Conservation (phyloP, 1,140 invertebrate genomes). For the Tetramorium parvispinum region DNA sequence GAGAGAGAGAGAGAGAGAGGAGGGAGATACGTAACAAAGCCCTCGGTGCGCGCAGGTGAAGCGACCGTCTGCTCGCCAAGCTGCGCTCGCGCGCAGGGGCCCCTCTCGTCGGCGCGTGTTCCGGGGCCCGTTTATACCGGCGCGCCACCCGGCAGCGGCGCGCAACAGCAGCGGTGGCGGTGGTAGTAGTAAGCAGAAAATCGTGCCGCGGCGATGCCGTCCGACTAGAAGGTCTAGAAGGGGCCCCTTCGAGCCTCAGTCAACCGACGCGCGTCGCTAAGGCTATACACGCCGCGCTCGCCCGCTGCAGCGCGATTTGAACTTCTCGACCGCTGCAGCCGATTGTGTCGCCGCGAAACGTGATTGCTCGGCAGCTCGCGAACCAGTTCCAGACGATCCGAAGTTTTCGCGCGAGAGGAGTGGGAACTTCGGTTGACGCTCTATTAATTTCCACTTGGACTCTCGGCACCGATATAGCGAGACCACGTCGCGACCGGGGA, state of each 20-base stretch:
- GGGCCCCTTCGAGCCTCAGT: slow-evolving; percentile 78
- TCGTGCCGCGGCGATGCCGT: slow-evolving; percentile 51
- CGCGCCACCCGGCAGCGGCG: slow-evolving; percentile 44
- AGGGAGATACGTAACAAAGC: slow-evolving; percentile 65
- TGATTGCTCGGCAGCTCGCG: neutral
- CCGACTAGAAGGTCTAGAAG: slow-evolving; percentile 61
- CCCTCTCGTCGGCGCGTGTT: slow-evolving; percentile 63
- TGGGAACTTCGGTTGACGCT: neutral
- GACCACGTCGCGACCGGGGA: neutral
- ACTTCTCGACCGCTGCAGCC: neutral
- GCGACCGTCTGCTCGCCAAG: slow-evolving; percentile 72
- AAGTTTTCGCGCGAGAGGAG: neutral
- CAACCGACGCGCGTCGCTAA: slow-evolving; percentile 79
- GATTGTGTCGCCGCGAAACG: neutral
- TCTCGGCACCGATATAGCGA: neutral
- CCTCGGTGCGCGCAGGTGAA: slow-evolving; percentile 71
- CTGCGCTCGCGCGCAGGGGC: slow-evolving; percentile 58
- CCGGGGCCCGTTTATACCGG: slow-evolving; percentile 34
- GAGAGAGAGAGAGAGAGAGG: neutral
- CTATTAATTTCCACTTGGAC: neutral
- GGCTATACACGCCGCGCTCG: slow-evolving; percentile 61
- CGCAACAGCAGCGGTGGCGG: slow-evolving; percentile 26
- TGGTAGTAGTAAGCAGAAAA: slow-evolving; percentile 36
- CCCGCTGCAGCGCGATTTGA: neutral
- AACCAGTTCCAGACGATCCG: neutral